Conservation (phyloP, 2,113 vertebrate genomes). For the Lucifuga dentata region DNA sequence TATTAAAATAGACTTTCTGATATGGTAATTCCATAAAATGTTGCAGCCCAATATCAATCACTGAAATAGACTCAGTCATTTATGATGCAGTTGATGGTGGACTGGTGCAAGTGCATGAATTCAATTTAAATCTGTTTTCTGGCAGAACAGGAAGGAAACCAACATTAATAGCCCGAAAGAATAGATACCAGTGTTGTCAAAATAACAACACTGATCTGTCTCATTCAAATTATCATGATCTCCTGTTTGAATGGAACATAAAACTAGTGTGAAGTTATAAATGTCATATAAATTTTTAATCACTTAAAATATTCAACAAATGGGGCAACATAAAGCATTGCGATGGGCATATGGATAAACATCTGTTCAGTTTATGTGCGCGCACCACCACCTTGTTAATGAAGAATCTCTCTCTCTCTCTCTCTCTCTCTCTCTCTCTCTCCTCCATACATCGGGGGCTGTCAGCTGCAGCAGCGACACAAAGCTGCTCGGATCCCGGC, state of each 20-base stretch:
- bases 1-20: conserved; percentile 42
- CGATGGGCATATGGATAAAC: conserved; percentile 2
- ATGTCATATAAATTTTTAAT: no score
- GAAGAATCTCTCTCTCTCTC: conserved; percentile 12
- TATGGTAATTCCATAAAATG: conserved; percentile 17
- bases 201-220: no score
- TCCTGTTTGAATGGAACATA: no score
- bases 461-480: conserved; percentile 69
- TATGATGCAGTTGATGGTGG: conserved; percentile 12
- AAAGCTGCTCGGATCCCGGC: conserved; percentile 52
- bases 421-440: conserved; percentile 9
- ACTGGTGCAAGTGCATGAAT: conserved; percentile 1
- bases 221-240: no score
- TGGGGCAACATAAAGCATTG: background rate
- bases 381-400: conserved; percentile 40
- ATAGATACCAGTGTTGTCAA: background rate
- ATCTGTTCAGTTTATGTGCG: conserved; percentile 30
- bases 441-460: conserved; percentile 60
- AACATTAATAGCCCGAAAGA: background rate
- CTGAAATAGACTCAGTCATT: conserved; percentile 28
- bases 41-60: conserved; percentile 42
- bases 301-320: background rate
- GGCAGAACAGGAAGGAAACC: background rate
- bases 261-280: no score
- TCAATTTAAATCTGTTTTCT: conserved; percentile 1